A percentile compares a stretch with the other conserved stretches of the same genome.
These are phyloP conservation scores for Hedya salicella DNA, from an alignment of 2,888 invertebrate species.

Conservation along the genomic window DNA sequence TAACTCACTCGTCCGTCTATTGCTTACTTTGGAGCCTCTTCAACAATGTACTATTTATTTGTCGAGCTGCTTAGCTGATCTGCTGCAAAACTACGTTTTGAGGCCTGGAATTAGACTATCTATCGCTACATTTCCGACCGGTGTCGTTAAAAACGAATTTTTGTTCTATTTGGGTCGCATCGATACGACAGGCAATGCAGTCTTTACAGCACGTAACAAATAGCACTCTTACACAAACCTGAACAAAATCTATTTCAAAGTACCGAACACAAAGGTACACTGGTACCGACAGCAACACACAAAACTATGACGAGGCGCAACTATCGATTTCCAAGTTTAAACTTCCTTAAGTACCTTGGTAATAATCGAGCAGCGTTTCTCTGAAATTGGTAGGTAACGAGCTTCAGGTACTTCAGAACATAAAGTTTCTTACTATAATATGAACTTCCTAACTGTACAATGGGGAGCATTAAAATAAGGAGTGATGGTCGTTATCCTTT, in stretches of 20 bases:
- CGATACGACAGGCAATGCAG: no score
- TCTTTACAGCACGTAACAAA: no score
- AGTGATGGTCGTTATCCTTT: neutral
- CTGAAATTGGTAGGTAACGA: constrained; percentile 25
- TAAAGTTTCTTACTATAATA: constrained; percentile 1
- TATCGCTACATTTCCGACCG: no score
- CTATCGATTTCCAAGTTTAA: constrained; percentile 23
- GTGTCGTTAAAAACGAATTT: neutral
- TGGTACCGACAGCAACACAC: neutral
- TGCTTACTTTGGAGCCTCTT: no score
- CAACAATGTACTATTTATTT: no score
- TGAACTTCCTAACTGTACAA: constrained; percentile 7
- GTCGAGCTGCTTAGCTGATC: no score
- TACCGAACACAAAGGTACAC: constrained; percentile 8
- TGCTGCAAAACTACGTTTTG: no score
- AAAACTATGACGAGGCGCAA: neutral
- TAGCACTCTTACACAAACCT: no score
- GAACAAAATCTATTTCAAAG: no score
- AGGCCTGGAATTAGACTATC: no score
- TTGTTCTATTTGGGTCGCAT: neutral
- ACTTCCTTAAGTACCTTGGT: constrained; percentile 17
- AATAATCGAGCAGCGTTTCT: constrained; percentile 20
- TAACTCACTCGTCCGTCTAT: no score
- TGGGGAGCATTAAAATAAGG: neutral
- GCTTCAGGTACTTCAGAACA: constrained; percentile 13